phyloP scores from a whole-genome alignment of 1,140 invertebrate genomes.

The Musca domestica region DNA sequence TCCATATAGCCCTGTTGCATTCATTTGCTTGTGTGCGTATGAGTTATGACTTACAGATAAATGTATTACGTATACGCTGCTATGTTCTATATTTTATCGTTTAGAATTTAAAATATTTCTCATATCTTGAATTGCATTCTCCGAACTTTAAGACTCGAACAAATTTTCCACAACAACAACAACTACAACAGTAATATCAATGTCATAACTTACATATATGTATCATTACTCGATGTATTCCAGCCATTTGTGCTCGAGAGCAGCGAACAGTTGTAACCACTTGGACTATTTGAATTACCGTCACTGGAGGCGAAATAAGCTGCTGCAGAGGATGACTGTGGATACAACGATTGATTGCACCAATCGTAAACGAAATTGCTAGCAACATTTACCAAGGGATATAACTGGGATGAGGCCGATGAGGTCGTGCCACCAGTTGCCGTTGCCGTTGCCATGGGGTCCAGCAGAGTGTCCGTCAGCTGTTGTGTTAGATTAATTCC shows the following conservation, averaged over 20 bases:
- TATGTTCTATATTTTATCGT: too few relatives aligned
- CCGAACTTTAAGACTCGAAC: too few relatives aligned
- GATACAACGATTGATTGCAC: conserved; percentile 8
- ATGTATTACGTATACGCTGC: too few relatives aligned
- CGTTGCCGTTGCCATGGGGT: background rate
- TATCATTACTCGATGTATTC: conserved; percentile 10
- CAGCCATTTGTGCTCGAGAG: background rate
- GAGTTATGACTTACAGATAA: too few relatives aligned
- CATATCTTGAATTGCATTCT: too few relatives aligned
- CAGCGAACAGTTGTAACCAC: background rate
- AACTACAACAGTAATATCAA: too few relatives aligned
- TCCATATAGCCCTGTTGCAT: too few relatives aligned
- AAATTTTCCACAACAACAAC: too few relatives aligned
- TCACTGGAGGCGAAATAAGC: background rate
- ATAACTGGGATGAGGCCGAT: background rate
- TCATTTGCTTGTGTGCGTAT: too few relatives aligned
- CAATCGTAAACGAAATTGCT: conserved; percentile 18
- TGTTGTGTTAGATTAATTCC: conserved; percentile 6
- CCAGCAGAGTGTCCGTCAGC: background rate
- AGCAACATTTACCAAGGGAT: conserved; percentile 2
- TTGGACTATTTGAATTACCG: background rate
- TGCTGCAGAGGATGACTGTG: background rate
- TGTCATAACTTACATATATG: background rate
- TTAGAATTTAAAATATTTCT: too few relatives aligned
- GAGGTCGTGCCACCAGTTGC: background rate